These are phyloP conservation scores for Pandemis corylana DNA, from an alignment of 2,888 invertebrate genomes.

Conservation along the genomic window DNA sequence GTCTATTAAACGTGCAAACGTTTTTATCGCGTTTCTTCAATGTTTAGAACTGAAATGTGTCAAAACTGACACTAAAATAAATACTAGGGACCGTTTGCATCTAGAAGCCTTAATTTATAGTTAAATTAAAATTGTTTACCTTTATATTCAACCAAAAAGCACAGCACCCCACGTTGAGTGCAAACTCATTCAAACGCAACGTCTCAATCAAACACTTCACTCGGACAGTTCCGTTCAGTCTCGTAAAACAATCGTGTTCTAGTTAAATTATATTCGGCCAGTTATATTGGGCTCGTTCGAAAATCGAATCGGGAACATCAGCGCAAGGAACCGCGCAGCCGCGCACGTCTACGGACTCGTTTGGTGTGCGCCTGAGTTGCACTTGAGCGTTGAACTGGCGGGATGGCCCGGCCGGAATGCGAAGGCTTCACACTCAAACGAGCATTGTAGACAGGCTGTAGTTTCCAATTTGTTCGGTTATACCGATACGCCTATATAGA, in stretches of 20 bases:
- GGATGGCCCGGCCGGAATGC: slow-evolving; percentile 60
- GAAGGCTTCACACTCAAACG: slow-evolving; percentile 47
- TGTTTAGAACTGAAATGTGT: not conserved
- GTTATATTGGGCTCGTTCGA: slow-evolving; percentile 54
- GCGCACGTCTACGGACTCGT: slow-evolving; percentile 65
- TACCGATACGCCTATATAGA: slow-evolving; percentile 51
- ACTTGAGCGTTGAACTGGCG: slow-evolving; percentile 80
- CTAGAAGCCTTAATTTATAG: not conserved
- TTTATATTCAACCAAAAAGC: slow-evolving; percentile 62
- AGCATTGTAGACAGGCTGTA: slow-evolving; percentile 43
- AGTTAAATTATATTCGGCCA: slow-evolving; percentile 49
- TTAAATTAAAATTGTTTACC: slow-evolving; percentile 55
- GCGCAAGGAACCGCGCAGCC: slow-evolving; percentile 62
- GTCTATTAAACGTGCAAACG: slow-evolving; percentile 55
- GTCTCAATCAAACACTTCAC: slow-evolving; percentile 67
- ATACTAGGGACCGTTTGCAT: not conserved
- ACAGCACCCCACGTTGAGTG: slow-evolving; percentile 51
- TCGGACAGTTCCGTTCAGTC: slow-evolving; percentile 49
- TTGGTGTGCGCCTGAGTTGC: slow-evolving; percentile 76
- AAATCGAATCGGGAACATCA: slow-evolving; percentile 60
- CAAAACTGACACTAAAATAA: not conserved
- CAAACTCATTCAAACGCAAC: slow-evolving; percentile 53
- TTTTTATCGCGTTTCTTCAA: slow-evolving; percentile 2
- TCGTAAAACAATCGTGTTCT: slow-evolving; percentile 52
- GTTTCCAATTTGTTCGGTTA: slow-evolving; percentile 58